Conservation (phyloP, 2,888 invertebrate species). For the Philereme vetulata region DNA sequence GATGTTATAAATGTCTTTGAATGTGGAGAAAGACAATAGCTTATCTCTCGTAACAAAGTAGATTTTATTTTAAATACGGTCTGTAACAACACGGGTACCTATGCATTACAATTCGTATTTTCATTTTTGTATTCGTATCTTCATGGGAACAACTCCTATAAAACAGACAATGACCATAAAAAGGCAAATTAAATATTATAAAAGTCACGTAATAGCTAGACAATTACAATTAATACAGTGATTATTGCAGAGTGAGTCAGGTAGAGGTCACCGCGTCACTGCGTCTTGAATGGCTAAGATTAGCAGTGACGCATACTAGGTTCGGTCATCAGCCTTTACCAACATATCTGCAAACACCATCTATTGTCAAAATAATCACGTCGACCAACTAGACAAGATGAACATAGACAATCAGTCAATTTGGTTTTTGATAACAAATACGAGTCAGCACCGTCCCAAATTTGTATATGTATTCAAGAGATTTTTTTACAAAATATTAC, state of each 20-base stretch:
- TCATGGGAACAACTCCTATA: neutral
- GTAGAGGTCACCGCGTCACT: constrained; percentile 57
- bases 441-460: too few relatives aligned
- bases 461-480: too few relatives aligned
- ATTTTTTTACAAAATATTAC: too few relatives aligned
- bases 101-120: too few relatives aligned
- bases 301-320: constrained; percentile 68
- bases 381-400: neutral
- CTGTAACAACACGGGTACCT: too few relatives aligned
- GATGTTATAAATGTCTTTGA: too few relatives aligned
- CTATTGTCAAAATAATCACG: constrained; percentile 8
- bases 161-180: constrained; percentile 4
- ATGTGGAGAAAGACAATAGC: too few relatives aligned
- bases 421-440: too few relatives aligned
- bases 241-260: constrained; percentile 52
- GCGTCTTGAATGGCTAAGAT: constrained; percentile 65
- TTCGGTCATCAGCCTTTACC: constrained; percentile 56
- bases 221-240: constrained; percentile 38
- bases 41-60: too few relatives aligned
- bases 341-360: constrained; percentile 7
- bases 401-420: neutral
- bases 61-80: too few relatives aligned
- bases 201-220: constrained; percentile 40
- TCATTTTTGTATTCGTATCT: too few relatives aligned
- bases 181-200: constrained; percentile 22